Percentiles rank a stretch among this genome's conserved stretches.
These are phyloP conservation scores for Crenuchus spilurus DNA, from an alignment of 2,797 vertebrate species.

Conservation along the genomic window DNA sequence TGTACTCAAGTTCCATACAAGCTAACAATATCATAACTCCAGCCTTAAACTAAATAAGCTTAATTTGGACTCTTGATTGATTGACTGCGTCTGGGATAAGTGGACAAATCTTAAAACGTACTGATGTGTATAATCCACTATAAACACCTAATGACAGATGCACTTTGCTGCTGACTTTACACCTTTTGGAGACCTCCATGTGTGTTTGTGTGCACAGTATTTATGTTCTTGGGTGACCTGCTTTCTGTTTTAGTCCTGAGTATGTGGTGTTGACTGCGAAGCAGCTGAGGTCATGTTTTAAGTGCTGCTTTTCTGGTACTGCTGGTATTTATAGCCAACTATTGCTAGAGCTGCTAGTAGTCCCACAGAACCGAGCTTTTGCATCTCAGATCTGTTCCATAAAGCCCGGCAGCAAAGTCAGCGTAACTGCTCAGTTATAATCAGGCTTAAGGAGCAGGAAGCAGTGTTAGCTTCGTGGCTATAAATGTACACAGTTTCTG, in stretches of 20 bases:
- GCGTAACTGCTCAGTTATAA: neutral
- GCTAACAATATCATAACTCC: too few species aligned
- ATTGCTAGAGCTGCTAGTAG: constrained; percentile 10
- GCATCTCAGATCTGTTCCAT: neutral
- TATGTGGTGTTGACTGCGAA: constrained; percentile 19
- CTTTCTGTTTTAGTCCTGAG: constrained; percentile 10
- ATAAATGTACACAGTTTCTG: constrained; percentile 36
- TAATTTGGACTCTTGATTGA: too few species aligned
- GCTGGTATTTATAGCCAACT: constrained; percentile 50
- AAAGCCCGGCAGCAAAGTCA: neutral
- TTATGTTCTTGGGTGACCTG: constrained; percentile 1
- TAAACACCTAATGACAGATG: neutral
- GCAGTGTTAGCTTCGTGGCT: neutral
- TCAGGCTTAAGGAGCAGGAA: constrained; percentile 13
- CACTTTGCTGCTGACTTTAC: neutral
- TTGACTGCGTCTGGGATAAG: too few species aligned
- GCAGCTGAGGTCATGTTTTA: constrained; percentile 31
- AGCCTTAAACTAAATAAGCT: too few species aligned
- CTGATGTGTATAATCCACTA: too few species aligned
- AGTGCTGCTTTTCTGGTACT: neutral
- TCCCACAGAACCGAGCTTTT: neutral
- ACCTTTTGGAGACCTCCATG: neutral
- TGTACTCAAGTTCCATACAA: too few species aligned
- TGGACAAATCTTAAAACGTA: too few species aligned
- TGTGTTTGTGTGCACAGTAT: neutral